A percentile compares a stretch with the other conserved stretches of the same genome.
Conservation (phyloP, 2,113 vertebrate species). For the Anarrhichthys ocellatus region DNA sequence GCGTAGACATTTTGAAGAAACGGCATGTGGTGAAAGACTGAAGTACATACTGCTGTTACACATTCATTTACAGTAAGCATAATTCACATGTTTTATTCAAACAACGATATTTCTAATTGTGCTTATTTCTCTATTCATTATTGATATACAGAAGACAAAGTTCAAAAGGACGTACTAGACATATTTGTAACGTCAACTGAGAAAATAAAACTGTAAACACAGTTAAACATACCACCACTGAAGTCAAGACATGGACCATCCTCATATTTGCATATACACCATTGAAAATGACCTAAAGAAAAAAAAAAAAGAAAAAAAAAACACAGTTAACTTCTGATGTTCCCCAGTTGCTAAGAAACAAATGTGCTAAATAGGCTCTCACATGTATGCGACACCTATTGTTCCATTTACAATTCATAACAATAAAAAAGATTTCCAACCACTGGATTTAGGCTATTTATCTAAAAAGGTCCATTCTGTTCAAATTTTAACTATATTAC, state of each 20-base stretch:
- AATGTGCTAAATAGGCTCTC: neutral
- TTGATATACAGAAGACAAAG: neutral
- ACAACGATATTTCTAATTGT: neutral
- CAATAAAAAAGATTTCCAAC: neutral
- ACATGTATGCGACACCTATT: neutral
- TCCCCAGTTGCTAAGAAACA: constrained; percentile 4
- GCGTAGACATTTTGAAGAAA: constrained; percentile 63
- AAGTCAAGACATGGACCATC: constrained; percentile 99
- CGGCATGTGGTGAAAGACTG: constrained; percentile 57
- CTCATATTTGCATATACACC: constrained; percentile 99
- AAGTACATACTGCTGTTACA: constrained; percentile 43
- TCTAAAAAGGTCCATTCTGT: neutral
- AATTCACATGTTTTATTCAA: constrained; percentile 35
- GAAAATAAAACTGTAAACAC: constrained; percentile 2
- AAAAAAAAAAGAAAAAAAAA: constrained; percentile 73
- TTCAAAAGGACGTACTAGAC: neutral
- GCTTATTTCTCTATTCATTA: neutral
- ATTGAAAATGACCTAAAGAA: constrained; percentile 93
- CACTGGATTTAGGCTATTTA: neutral
- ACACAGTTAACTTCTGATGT: constrained; percentile 24
- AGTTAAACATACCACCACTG: constrained; percentile 94
- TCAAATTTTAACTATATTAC: neutral
- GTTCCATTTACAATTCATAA: constrained; percentile 1
- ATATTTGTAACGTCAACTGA: constrained; percentile 3
- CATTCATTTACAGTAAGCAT: constrained; percentile 52